A percentile compares a stretch with the other conserved stretches of the same genome.
Evolutionary conservation across 2,888 invertebrate species (phyloP).

Genomic region (Pantelozetes paolii): DNA sequence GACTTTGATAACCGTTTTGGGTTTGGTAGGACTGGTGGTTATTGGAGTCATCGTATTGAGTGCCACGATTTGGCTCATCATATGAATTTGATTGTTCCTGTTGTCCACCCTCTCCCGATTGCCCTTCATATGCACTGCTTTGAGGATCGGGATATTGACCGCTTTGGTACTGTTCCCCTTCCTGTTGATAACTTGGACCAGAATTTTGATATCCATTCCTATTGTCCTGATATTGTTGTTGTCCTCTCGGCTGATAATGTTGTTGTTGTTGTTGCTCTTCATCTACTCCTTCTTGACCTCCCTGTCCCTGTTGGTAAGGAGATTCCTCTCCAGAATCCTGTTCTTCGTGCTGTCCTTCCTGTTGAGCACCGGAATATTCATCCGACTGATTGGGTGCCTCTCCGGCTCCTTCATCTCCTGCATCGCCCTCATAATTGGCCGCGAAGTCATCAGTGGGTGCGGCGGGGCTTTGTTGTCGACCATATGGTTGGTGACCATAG

Average conservation of each 20-base stretch:
- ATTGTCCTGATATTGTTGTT: not conserved
- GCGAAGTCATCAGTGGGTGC: not conserved
- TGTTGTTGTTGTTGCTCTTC: not conserved
- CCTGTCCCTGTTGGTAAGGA: conserved; percentile 19
- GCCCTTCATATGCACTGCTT: not conserved
- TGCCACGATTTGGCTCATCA: not conserved
- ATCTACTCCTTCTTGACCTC: not conserved
- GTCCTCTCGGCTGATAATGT: conserved; percentile 32
- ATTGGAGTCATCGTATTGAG: not conserved
- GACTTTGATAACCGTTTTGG: not conserved
- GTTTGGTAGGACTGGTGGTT: not conserved
- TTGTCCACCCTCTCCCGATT: not conserved
- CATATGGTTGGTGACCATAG: conserved; percentile 23
- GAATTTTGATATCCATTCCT: not conserved
- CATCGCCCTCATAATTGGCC: not conserved
- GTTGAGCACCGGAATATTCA: not conserved
- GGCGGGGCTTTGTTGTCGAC: conserved; percentile 9
- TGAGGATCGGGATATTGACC: conserved; percentile 22
- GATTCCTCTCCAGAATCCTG: not conserved
- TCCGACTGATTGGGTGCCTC: not conserved
- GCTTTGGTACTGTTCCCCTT: conserved; percentile 6
- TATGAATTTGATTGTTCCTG: not conserved
- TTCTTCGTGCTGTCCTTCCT: not conserved
- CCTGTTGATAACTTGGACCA: not conserved
- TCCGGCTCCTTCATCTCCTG: not conserved